Evolutionary conservation across 2,888 invertebrate genomes (phyloP).

Genomic region (Nebria salina): DNA sequence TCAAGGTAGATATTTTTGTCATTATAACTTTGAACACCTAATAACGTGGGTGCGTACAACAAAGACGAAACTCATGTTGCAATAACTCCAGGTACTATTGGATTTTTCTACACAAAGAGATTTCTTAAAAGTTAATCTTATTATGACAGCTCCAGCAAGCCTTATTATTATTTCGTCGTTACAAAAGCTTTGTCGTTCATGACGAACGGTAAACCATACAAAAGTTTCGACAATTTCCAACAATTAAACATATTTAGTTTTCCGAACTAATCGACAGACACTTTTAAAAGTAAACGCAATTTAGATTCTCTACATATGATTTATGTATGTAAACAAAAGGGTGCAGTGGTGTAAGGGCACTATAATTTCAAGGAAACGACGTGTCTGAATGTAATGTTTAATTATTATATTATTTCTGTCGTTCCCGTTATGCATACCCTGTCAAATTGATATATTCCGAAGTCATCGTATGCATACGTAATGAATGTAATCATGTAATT

Average conservation of each 20-base stretch:
- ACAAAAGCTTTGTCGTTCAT: slow-evolving; percentile 30
- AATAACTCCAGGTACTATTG: neutral
- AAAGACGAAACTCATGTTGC: slow-evolving; percentile 4
- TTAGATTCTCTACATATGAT: neutral
- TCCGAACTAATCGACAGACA: neutral
- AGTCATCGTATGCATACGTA: neutral
- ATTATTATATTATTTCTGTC: neutral
- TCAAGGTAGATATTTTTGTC: neutral
- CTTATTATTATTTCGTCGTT: slow-evolving; percentile 24
- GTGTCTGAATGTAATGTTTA: too few species aligned
- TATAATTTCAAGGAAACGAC: too few species aligned
- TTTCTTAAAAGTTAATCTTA: slow-evolving; percentile 25
- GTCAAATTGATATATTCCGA: neutral
- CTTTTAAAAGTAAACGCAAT: too few species aligned
- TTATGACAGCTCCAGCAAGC: slow-evolving; percentile 15
- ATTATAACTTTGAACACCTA: neutral
- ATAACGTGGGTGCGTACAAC: neutral
- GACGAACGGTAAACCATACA: slow-evolving; percentile 8
- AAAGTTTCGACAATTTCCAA: neutral
- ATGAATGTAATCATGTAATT: neutral
- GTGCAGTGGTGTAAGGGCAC: too few species aligned
- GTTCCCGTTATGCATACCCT: neutral
- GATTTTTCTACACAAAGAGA: slow-evolving; percentile 24
- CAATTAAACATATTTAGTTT: slow-evolving; percentile 14
- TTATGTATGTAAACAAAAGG: neutral